Conservation (phyloP, 2,113 vertebrate genomes). For the Pogona vitticeps region DNA sequence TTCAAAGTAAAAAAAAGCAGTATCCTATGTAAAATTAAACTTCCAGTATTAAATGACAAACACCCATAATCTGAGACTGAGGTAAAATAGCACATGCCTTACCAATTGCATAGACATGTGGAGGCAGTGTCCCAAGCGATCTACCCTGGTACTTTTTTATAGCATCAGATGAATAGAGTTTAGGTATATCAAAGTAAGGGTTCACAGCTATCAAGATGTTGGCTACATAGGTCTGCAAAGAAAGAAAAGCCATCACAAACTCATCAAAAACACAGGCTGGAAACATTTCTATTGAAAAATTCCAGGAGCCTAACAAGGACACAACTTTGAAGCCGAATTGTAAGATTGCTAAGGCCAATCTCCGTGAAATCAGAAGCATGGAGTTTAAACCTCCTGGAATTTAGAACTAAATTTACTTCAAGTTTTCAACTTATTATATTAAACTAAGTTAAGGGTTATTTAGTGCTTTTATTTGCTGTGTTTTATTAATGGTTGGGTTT, state of each 20-base stretch:
- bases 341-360: background rate
- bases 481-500: background rate
- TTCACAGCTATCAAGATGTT: constrained; percentile 98
- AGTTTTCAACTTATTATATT: background rate
- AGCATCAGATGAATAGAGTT: constrained; percentile 88
- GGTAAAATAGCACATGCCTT: constrained; percentile 52
- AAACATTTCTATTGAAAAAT: background rate
- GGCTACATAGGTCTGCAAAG: constrained; percentile 92
- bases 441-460: background rate
- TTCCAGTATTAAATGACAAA: background rate
- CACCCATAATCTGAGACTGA: background rate
- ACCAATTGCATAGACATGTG: constrained; percentile 97
- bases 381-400: constrained; percentile 2
- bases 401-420: background rate
- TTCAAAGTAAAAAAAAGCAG: constrained; percentile 22
- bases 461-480: background rate
- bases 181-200: constrained; percentile 94
- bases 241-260: constrained; percentile 50
- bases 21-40: constrained; percentile 3
- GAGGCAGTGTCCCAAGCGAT: constrained; percentile 93
- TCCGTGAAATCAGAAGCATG: background rate
- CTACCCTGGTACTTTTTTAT: constrained; percentile 90
- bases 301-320: background rate
- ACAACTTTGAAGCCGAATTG: background rate
- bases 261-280: constrained; percentile 12